A percentile compares a stretch with the other conserved stretches of the same genome.
phyloP scores from a whole-genome alignment of 2,797 vertebrate species.

The Lepidocolaptes lacrymiger region DNA sequence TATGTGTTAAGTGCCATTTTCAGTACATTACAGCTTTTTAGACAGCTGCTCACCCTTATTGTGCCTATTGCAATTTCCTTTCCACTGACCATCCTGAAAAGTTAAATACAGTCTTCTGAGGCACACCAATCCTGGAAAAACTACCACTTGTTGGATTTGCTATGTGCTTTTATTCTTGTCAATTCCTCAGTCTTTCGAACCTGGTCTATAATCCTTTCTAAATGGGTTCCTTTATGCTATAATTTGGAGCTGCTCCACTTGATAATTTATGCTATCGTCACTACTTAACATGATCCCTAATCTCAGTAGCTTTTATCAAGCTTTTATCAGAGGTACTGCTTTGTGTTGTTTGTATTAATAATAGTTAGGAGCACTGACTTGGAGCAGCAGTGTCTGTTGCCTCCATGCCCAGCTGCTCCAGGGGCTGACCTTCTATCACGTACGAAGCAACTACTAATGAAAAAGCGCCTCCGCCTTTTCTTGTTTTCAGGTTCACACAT shows the following conservation, averaged over 20 bases:
- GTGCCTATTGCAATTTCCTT: not conserved
- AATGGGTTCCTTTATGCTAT: not conserved
- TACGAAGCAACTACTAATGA: not conserved
- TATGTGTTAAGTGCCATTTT: not conserved
- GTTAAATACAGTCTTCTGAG: not conserved
- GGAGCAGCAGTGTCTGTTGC: not conserved
- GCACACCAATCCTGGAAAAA: not conserved
- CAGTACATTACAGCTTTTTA: conserved; percentile 5
- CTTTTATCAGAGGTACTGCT: conserved; percentile 20
- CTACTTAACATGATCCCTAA: conserved; percentile 19
- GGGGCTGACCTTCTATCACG: conserved; percentile 35
- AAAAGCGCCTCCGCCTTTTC: conserved; percentile 15
- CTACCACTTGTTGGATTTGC: not conserved
- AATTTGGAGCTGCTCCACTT: conserved; percentile 6
- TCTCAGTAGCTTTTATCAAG: conserved; percentile 33
- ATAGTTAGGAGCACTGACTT: not conserved
- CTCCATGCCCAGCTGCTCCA: not conserved
- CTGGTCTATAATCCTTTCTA: not conserved
- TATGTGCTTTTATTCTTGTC: not conserved
- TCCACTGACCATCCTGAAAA: not conserved
- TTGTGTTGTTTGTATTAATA: conserved; percentile 47
- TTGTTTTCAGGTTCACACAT: conserved; percentile 61
- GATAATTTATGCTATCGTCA: conserved; percentile 23
- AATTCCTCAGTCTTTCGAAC: not conserved
- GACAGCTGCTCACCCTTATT: not conserved